Conservation (phyloP, 2,797 vertebrate genomes). For the Podargus strigoides region DNA sequence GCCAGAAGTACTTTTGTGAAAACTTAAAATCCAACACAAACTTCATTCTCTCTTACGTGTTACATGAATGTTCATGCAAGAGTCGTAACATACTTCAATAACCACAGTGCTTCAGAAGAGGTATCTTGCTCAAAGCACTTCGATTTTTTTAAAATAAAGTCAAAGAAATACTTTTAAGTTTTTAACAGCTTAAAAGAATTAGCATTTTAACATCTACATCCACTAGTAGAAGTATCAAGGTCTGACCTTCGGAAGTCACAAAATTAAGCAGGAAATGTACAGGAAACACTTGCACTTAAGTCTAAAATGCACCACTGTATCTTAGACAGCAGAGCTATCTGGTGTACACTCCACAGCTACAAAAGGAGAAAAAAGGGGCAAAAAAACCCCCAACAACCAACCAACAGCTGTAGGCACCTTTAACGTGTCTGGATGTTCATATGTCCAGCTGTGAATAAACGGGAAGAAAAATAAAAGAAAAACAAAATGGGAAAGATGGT, state of each 20-base stretch:
- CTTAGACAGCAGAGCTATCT: background rate
- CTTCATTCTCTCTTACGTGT: background rate
- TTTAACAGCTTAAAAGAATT: background rate
- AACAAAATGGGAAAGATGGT: rapidly evolving
- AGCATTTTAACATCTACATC: background rate
- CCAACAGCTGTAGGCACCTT: background rate
- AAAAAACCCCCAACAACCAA: no score
- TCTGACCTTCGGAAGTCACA: background rate
- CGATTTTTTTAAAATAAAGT: background rate
- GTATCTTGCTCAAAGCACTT: background rate
- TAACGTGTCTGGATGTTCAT: rapidly evolving
- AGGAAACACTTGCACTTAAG: background rate
- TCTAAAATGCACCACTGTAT: background rate
- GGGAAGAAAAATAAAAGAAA: rapidly evolving
- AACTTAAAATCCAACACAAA: background rate
- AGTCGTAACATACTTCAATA: background rate
- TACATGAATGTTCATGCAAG: background rate
- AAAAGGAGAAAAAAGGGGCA: no score
- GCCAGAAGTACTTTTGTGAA: background rate
- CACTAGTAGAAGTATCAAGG: background rate
- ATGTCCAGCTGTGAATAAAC: background rate
- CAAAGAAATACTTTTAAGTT: background rate
- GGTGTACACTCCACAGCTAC: rapidly evolving
- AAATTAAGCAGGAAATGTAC: rapidly evolving
- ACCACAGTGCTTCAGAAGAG: rapidly evolving